Percentiles rank a stretch among this genome's conserved stretches.
These are phyloP conservation scores for Meteorus sp. DNA, from an alignment of 1,140 invertebrate species.

Conservation along the genomic window DNA sequence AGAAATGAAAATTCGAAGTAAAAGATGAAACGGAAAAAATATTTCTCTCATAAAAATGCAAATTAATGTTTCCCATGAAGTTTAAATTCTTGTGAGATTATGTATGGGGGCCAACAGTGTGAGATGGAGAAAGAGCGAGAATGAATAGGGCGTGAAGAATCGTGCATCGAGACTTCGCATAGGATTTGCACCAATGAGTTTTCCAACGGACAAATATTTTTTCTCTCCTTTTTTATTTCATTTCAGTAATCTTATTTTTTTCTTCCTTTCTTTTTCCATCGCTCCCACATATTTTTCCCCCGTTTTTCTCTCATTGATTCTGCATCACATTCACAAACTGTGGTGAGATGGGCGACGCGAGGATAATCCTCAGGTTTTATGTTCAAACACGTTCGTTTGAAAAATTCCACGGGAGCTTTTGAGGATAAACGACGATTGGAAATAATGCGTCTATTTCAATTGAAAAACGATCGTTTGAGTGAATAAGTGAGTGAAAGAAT, in stretches of 20 bases:
- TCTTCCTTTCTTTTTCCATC: constrained; percentile 2
- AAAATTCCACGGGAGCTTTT: constrained; percentile 18
- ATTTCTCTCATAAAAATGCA: not conserved
- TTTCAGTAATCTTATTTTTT: not conserved
- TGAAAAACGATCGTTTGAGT: too few relatives aligned
- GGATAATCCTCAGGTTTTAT: constrained; percentile 22
- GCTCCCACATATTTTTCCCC: not conserved
- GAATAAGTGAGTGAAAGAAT: too few relatives aligned
- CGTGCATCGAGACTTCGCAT: not conserved
- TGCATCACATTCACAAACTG: not conserved
- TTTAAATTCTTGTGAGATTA: not conserved
- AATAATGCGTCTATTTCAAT: too few relatives aligned
- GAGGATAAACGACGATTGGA: constrained; percentile 23
- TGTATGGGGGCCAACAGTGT: too few relatives aligned
- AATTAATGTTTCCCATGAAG: constrained; percentile 11
- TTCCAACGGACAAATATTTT: constrained; percentile 1
- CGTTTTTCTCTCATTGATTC: constrained; percentile 12
- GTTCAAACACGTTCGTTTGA: constrained; percentile 15
- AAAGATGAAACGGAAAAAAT: not conserved
- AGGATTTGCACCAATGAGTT: not conserved
- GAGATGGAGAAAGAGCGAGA: not conserved
- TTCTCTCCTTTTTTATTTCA: not conserved
- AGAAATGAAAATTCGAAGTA: too few relatives aligned
- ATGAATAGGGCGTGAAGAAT: constrained; percentile 3
- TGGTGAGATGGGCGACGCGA: not conserved